Conservation (phyloP, 2,797 vertebrate genomes). For the Centroberyx gerrardi region DNA sequence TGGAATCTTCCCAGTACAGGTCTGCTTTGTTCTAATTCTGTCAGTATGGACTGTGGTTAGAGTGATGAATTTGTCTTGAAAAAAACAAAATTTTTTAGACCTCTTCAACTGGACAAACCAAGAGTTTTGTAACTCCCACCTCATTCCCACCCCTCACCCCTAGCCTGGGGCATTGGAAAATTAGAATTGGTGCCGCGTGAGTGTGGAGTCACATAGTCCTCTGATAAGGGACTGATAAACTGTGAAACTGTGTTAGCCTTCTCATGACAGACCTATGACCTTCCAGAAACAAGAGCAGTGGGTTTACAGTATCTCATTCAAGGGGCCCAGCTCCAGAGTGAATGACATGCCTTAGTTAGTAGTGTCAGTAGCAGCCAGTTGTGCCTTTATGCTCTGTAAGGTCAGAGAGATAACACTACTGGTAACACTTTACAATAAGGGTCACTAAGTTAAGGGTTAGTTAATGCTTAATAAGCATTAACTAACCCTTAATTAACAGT, state of each 20-base stretch:
- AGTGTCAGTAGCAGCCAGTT: constrained; percentile 1
- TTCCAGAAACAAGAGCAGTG: constrained; percentile 9
- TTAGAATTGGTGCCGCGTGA: constrained; percentile 34
- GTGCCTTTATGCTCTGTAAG: constrained; percentile 7
- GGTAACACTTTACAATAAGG: too few relatives aligned
- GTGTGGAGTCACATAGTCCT: constrained; percentile 49
- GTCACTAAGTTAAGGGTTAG: too few relatives aligned
- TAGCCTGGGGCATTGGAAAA: constrained; percentile 1
- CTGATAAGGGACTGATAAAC: constrained; percentile 73
- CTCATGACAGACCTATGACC: constrained; percentile 20
- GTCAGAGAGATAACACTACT: neutral
- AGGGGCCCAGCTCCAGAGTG: constrained; percentile 12
- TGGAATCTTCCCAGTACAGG: too few relatives aligned
- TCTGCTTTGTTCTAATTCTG: neutral
- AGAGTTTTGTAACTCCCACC: neutral
- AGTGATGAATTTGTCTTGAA: neutral
- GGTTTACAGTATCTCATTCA: constrained; percentile 4
- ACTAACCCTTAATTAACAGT: too few relatives aligned
- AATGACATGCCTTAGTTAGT: neutral
- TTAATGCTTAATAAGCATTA: too few relatives aligned
- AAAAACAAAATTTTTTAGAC: neutral
- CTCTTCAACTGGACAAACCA: neutral
- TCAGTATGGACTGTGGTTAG: neutral
- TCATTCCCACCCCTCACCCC: constrained; percentile 5
- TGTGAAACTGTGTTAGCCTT: constrained; percentile 29